Evolutionary conservation across 2,797 vertebrate species (phyloP), one percentile per base, ranked within the genome.

Genomic region (Coregonus sp.): DNA sequence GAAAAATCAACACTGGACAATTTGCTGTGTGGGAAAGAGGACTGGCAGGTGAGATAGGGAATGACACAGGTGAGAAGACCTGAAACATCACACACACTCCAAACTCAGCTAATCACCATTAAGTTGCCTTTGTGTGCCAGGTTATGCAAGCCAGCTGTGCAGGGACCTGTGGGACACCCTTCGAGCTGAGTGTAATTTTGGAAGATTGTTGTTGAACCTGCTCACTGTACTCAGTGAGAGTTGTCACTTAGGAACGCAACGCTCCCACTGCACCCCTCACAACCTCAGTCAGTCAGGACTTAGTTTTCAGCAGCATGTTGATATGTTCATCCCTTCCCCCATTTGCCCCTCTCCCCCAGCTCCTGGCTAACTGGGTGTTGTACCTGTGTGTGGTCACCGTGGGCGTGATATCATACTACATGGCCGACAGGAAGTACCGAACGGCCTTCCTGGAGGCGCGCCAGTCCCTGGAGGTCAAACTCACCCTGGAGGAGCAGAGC

Each of bases 351-450:
- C 20, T 75, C 20, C 81, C 40, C 25, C 87, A 99, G 98, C 93
- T 99, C 74, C 74, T 96, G 70, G 97, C 96, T 82, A 97, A 97
- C 1, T 77, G 96, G 76, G 95, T 96, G 91, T 93, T 99, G 87
- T 98, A 96, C 92, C 83, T 96, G 81, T 96, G 97, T 0, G 91
- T 96, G 40, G 93, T 96, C 88, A 47, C 85, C 0, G 95, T 98
- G 87, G 98, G 98, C 1, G 83, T 96, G 90, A 94, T 97, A 93
- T 97, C 96, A 0, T 98, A 96, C 90, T 97, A 96, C 90, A 99
- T 99, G 97, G 95, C 97, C 0, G 97, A 99, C 88, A 95, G 97
- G 67, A 98, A 97, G 82, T 98, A 98, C 93, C 95, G 97, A 74
- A 97, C 95, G 9, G 97, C 97, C 14, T 99, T 99, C 90, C 88